Conservation (phyloP, 2,797 vertebrate species). For the Cebuella pygmaea region DNA sequence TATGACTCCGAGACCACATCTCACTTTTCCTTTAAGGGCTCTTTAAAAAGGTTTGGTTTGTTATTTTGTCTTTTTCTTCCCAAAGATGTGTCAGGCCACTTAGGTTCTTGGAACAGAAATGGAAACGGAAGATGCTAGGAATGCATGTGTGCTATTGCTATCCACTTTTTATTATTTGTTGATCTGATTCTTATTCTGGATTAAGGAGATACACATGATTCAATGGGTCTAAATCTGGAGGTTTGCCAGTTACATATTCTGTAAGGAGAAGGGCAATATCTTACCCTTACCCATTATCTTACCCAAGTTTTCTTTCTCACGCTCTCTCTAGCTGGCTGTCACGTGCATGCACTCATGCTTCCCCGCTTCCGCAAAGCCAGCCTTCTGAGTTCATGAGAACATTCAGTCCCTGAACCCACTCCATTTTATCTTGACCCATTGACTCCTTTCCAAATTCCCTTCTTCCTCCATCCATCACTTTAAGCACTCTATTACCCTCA, state of each 20-base stretch:
- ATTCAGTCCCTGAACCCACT: background rate
- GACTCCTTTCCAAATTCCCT: background rate
- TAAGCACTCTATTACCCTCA: background rate
- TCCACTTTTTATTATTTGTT: background rate
- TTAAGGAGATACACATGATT: background rate
- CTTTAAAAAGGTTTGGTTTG: background rate
- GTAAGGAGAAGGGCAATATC: background rate
- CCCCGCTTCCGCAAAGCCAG: background rate
- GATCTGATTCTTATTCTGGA: background rate
- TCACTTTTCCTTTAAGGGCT: background rate
- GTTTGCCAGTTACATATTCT: background rate
- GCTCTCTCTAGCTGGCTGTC: background rate
- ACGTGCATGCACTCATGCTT: rapidly evolving
- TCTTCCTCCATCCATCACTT: slow-evolving; percentile 24
- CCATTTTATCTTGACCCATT: background rate
- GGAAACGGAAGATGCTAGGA: background rate
- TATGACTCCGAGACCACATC: background rate
- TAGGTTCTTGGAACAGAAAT: background rate
- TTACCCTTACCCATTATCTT: background rate
- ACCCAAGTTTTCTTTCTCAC: background rate
- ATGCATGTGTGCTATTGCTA: background rate
- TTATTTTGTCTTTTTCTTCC: background rate
- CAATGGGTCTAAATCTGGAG: background rate
- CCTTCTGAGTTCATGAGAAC: background rate
- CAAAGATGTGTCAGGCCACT: background rate